Evolutionary conservation across 2,888 invertebrate species (phyloP).

Genomic region (Microctonus hyperodae): DNA sequence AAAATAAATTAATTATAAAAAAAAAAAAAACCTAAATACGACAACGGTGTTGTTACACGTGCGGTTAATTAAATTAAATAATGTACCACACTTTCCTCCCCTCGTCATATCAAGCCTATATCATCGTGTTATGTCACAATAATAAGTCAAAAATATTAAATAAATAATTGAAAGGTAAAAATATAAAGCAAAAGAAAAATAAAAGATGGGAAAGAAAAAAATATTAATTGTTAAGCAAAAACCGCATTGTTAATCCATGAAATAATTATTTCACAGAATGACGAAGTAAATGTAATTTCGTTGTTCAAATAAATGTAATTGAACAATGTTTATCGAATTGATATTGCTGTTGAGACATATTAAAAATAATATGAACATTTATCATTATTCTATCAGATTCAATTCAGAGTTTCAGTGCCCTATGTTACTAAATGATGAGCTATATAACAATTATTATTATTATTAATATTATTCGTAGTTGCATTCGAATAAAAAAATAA

Average conservation of each 20-base stretch:
- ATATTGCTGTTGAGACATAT: constrained; percentile 52
- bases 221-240: neutral
- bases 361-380: constrained; percentile 35
- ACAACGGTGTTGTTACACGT: constrained; percentile 38
- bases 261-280: neutral
- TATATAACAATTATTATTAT: constrained; percentile 34
- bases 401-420: constrained; percentile 44
- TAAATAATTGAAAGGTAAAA: constrained; percentile 32
- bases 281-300: neutral
- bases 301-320: neutral
- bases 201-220: neutral
- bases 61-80: constrained; percentile 42
- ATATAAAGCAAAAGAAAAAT: constrained; percentile 13
- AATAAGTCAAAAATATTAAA: constrained; percentile 37
- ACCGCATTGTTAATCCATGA: neutral
- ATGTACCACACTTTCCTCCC: too few species aligned
- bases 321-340: constrained; percentile 35
- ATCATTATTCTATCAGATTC: constrained; percentile 39
- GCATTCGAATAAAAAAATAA: constrained; percentile 4
- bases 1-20: constrained; percentile 37
- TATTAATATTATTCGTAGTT: constrained; percentile 26
- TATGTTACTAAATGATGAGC: constrained; percentile 44
- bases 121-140: constrained; percentile 59
- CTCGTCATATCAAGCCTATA: constrained; percentile 62
- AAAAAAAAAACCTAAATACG: constrained; percentile 37